Evolutionary conservation across 1,140 invertebrate species (phyloP).

Genomic region (Apolygus lucorum): DNA sequence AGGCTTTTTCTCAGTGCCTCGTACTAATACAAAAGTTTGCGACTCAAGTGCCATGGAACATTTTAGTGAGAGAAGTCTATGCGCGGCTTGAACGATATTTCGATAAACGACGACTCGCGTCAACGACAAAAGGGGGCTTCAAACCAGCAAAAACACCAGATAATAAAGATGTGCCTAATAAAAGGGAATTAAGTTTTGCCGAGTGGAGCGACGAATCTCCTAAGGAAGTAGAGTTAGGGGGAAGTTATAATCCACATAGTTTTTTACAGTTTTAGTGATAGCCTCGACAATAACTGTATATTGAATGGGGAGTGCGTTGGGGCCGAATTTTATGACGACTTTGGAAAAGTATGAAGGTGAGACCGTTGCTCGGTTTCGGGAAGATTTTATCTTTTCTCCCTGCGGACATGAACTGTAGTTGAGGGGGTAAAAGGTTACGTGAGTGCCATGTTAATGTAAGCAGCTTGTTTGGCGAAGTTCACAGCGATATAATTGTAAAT

Average conservation of each 20-base stretch:
- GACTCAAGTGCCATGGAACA: slow-evolving; percentile 14
- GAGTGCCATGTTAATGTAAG: background rate
- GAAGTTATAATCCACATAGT: slow-evolving; percentile 5
- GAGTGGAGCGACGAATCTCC: slow-evolving; percentile 8
- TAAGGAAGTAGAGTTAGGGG: slow-evolving; percentile 3
- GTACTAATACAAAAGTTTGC: background rate
- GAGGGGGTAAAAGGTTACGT: background rate
- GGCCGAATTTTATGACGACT: slow-evolving; percentile 6
- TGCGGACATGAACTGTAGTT: background rate
- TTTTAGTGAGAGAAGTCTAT: background rate
- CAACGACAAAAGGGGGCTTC: background rate
- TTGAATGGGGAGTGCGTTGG: slow-evolving; percentile 7
- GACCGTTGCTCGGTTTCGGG: slow-evolving; percentile 1
- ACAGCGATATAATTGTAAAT: background rate
- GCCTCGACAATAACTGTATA: slow-evolving; percentile 23
- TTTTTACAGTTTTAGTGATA: slow-evolving; percentile 19
- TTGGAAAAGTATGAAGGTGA: slow-evolving; percentile 5
- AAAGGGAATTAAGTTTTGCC: slow-evolving; percentile 17
- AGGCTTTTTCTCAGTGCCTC: background rate
- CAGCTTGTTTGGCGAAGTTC: background rate
- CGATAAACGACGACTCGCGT: background rate
- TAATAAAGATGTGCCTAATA: slow-evolving; percentile 22
- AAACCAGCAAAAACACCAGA: slow-evolving; percentile 16
- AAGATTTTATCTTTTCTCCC: slow-evolving; percentile 5
- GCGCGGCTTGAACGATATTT: background rate